These are phyloP conservation scores for Saccostrea echinata DNA, from an alignment of 1,140 invertebrate genomes.

Conservation along the genomic window DNA sequence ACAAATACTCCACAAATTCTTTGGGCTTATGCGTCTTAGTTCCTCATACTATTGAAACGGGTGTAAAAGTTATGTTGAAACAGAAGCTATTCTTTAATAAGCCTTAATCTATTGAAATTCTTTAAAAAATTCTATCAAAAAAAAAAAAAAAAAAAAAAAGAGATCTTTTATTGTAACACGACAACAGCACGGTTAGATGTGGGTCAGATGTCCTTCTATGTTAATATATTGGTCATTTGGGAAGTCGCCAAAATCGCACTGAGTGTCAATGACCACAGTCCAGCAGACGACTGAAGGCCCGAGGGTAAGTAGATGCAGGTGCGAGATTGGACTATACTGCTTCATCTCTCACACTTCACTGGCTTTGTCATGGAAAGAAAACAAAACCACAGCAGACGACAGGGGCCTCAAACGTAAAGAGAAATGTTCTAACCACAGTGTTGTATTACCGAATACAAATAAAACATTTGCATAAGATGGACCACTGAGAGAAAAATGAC, in stretches of 20 bases:
- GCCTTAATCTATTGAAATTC: too few relatives aligned
- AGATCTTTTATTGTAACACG: too few relatives aligned
- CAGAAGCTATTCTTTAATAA: too few relatives aligned
- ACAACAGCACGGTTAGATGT: not conserved
- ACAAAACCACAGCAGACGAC: not conserved
- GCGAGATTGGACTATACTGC: conserved; percentile 2
- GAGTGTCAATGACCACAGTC: conserved; percentile 15
- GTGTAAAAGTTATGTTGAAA: too few relatives aligned
- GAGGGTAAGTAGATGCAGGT: not conserved
- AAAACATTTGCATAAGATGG: conserved; percentile 27
- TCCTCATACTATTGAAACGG: too few relatives aligned
- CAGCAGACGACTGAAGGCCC: conserved; percentile 11
- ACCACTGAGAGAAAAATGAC: not conserved
- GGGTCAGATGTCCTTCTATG: not conserved
- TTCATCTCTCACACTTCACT: conserved; percentile 11
- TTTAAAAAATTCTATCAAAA: too few relatives aligned
- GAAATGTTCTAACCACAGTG: not conserved
- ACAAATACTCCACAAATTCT: too few relatives aligned
- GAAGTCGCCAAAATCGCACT: not conserved
- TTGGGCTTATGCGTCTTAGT: too few relatives aligned
- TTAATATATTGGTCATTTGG: not conserved
- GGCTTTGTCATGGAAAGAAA: not conserved
- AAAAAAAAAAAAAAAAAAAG: too few relatives aligned
- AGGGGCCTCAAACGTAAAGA: not conserved
- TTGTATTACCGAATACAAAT: conserved; percentile 9